Percentiles rank a stretch among this genome's conserved stretches.
phyloP scores from a whole-genome alignment of 2,888 invertebrate species.

The Sminthurinus aureus region DNA sequence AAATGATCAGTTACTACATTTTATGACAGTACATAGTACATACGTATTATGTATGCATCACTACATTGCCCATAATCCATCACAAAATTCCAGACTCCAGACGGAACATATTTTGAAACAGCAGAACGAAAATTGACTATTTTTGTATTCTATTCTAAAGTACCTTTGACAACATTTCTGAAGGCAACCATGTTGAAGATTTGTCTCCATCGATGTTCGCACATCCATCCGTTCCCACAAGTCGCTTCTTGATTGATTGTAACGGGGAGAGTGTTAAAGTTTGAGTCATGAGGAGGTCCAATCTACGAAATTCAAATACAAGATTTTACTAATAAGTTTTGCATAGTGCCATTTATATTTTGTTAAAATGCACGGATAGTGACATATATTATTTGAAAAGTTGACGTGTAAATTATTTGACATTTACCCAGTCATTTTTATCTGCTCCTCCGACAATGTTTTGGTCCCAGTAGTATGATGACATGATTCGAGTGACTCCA shows the following conservation, averaged over 20 bases:
- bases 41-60: not conserved
- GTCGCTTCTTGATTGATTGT: constrained; percentile 62
- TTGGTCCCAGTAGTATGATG: no score
- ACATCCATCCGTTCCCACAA: constrained; percentile 64
- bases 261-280: constrained; percentile 63
- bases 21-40: no score
- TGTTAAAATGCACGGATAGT: no score
- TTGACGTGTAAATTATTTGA: no score
- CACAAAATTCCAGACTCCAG: no score
- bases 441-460: no score
- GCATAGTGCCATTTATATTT: no score
- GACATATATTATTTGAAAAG: not conserved
- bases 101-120: no score
- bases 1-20: no score
- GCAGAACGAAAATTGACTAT: no score
- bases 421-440: constrained; percentile 62
- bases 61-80: not conserved
- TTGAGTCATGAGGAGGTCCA: constrained; percentile 62
- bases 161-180: constrained; percentile 71
- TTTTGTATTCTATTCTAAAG: no score
- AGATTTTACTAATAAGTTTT: no score
- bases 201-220: constrained; percentile 65
- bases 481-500: constrained; percentile 79
- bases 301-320: not conserved
- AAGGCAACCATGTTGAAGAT: constrained; percentile 82